Evolutionary conservation across 2,113 vertebrate genomes (phyloP), one percentile per base, ranked within the genome.

Genomic region (Brachirus orientalis): DNA sequence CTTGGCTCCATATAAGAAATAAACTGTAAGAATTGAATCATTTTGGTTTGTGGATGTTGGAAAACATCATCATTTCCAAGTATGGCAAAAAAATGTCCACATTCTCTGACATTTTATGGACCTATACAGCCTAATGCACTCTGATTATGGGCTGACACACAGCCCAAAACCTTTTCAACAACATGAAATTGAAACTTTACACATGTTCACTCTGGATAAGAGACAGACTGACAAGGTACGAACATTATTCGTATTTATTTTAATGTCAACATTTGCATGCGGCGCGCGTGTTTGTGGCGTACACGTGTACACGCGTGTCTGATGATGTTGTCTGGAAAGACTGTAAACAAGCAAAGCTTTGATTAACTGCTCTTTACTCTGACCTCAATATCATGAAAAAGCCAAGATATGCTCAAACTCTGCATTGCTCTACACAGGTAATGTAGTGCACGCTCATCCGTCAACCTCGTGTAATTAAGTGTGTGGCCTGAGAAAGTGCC

Each of bases 381-480:
- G 74, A 86, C 82, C 84, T 62, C 80, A 80, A 79, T 88, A 77
- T 82, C 6, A 48, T 57, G 28, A 28, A 70, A 68, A 70, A 75
- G 54, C 65, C 16, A 66, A 67, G 80, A 73, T 79, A 71, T 52
- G 63, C 11, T 47, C 67, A n/a, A 62, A 77, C 48, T 36, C 67
- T 45, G 36, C 9, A 13, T 79, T 47, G 75, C 76, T 86, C 75
- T 79, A 81, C 87, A 85, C 82, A 67, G 79, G 79, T 83, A 84
- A 78, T 52, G 54, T 37, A 66, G 41, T 51, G 65, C 80, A 72
- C 84, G 85, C 84, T 87, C 80, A 76, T 86, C 70, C 60, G 61
- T 88, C 88, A 87, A 69, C 48, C 58, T 69, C 38, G 62, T 63
- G 67, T 86, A 89, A 91, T 91, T 87, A 90, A 89, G 79, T 75